A percentile compares a stretch with the other conserved stretches of the same genome.
These are phyloP conservation scores for Nibea coibor DNA, from an alignment of 2,113 vertebrate genomes.

Conservation along the genomic window DNA sequence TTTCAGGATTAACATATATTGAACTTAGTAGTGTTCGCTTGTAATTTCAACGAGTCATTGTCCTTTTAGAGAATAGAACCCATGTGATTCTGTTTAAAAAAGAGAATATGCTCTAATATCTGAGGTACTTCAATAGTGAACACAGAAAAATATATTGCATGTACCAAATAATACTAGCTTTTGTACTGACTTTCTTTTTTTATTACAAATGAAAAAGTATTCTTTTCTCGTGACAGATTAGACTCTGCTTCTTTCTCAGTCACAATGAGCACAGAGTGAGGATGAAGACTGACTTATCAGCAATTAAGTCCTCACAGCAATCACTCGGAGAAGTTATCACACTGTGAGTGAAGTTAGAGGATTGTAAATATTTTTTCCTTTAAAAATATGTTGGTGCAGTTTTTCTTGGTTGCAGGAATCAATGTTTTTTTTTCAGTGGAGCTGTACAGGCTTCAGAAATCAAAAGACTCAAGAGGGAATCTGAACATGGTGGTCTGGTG, in stretches of 20 bases:
- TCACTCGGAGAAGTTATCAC: constrained; percentile 36
- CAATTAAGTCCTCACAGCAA: constrained; percentile 45
- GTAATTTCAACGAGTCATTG: not conserved
- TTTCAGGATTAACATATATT: not conserved
- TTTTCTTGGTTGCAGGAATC: constrained; percentile 2
- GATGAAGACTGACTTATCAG: constrained; percentile 38
- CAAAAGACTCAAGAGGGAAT: constrained; percentile 3
- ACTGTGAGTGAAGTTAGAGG: constrained; percentile 17
- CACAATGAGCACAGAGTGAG: constrained; percentile 25
- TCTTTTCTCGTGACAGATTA: constrained; percentile 38
- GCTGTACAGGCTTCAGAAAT: constrained; percentile 11
- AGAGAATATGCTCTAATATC: constrained; percentile 8
- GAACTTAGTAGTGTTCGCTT: not conserved
- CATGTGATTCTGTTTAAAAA: not conserved
- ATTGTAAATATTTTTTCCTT: constrained; percentile 4
- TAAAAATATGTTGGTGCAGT: not conserved
- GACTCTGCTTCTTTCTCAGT: constrained; percentile 9
- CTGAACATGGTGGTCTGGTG: not conserved
- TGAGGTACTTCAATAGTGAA: constrained; percentile 6
- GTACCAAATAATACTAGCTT: constrained; percentile 14
- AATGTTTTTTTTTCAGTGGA: not conserved
- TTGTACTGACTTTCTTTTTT: constrained; percentile 15
- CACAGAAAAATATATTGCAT: not conserved
- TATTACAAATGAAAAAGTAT: constrained; percentile 7
- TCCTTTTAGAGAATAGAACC: constrained; percentile 12